Percentiles rank a stretch among this genome's conserved stretches.
These are phyloP conservation scores for Malachius bipustulatus DNA, from an alignment of 2,888 invertebrate genomes.

Conservation along the genomic window DNA sequence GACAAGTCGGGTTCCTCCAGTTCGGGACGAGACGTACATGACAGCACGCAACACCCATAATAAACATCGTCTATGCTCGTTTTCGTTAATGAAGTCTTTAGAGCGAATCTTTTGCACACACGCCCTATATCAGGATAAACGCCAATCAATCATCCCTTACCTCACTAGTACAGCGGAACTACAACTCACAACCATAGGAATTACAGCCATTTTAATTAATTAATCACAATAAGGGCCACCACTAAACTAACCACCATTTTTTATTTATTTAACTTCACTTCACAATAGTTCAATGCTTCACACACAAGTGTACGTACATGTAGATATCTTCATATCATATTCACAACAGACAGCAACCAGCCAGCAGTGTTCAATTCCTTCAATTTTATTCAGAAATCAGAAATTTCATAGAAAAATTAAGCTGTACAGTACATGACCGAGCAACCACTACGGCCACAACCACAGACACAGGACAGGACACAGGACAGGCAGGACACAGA, in stretches of 20 bases:
- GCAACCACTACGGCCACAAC: too few relatives aligned
- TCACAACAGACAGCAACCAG: too few relatives aligned
- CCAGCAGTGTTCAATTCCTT: too few relatives aligned
- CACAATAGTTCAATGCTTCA: constrained; percentile 9
- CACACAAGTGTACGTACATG: too few relatives aligned
- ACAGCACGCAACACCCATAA: constrained; percentile 30
- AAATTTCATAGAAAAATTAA: too few relatives aligned
- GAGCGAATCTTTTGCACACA: too few relatives aligned
- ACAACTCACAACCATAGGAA: constrained; percentile 21
- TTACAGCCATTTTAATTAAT: constrained; percentile 21
- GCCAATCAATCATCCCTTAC: constrained; percentile 18
- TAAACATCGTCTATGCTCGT: constrained; percentile 25
- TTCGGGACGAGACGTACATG: constrained; percentile 14
- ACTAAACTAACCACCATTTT: constrained; percentile 31
- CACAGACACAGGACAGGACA: too few relatives aligned
- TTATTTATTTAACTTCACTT: constrained; percentile 24
- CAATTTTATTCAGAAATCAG: too few relatives aligned
- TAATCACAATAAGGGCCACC: constrained; percentile 21
- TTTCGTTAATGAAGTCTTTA: constrained; percentile 19
- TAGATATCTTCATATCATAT: too few relatives aligned
- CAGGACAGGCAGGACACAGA: too few relatives aligned
- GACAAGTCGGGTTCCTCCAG: constrained; percentile 20
- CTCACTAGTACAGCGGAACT: constrained; percentile 15
- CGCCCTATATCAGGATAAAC: too few relatives aligned
- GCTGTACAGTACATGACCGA: too few relatives aligned